Percentiles rank a stretch among this genome's conserved stretches.
phyloP scores from a whole-genome alignment of 2,113 vertebrate species.

The Jaculus jaculus region DNA sequence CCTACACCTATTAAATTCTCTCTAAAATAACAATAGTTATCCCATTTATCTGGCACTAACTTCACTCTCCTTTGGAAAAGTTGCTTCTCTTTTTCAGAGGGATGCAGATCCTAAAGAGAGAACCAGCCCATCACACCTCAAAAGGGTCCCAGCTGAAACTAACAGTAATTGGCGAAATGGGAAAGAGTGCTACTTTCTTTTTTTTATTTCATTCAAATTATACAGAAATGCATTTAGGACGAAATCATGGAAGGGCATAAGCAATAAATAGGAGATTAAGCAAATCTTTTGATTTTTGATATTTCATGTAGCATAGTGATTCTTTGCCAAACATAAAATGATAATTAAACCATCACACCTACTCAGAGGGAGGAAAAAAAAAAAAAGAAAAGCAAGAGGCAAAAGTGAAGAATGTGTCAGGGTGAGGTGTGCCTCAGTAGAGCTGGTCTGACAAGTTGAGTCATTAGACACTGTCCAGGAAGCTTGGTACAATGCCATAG shows the following conservation, averaged over 20 bases:
- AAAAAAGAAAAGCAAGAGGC: not conserved
- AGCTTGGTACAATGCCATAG: not conserved
- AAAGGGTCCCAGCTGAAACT: no score
- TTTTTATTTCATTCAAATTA: not conserved
- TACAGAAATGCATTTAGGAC: not conserved
- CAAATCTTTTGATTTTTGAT: not conserved
- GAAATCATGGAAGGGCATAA: not conserved
- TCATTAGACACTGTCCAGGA: not conserved
- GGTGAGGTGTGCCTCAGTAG: not conserved
- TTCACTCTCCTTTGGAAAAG: no score
- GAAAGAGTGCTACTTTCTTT: no score
- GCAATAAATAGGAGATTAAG: not conserved
- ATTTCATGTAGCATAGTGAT: not conserved
- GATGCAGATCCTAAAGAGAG: no score
- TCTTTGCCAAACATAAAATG: not conserved
- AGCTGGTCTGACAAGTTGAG: rapidly evolving
- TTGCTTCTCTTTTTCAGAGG: no score
- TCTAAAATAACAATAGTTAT: no score
- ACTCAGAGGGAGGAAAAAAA: not conserved
- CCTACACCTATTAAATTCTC: no score
- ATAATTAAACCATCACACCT: not conserved
- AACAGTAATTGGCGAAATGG: no score
- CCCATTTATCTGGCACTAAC: no score
- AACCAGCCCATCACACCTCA: no score
- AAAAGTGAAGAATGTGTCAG: not conserved